Percentiles rank a stretch among this genome's conserved stretches.
Conservation (phyloP, 2,113 vertebrate species). For the Ursus arctos region DNA sequence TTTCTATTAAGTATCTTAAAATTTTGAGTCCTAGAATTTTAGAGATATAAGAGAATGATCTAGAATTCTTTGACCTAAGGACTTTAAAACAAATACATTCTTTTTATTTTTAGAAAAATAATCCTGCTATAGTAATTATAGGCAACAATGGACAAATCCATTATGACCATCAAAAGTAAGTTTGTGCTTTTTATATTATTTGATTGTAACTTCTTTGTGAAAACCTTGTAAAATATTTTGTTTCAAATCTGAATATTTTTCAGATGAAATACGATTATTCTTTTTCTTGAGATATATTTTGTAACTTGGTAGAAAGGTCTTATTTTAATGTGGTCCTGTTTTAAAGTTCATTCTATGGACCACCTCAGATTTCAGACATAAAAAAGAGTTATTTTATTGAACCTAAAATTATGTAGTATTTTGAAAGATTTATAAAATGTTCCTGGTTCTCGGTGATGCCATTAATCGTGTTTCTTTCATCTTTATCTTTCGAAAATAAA, state of each 20-base stretch:
- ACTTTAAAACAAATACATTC: constrained; percentile 25
- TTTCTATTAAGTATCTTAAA: background rate
- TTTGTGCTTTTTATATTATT: constrained; percentile 67
- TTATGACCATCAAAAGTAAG: constrained; percentile 99
- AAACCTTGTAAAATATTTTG: constrained; percentile 26
- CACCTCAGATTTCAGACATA: constrained; percentile 16
- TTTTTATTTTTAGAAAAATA: constrained; percentile 95
- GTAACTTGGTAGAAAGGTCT: constrained; percentile 13
- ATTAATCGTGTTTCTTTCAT: background rate
- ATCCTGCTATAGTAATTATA: constrained; percentile 94
- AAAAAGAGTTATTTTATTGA: background rate
- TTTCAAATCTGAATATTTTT: constrained; percentile 53
- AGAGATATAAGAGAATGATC: background rate
- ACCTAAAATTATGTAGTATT: background rate
- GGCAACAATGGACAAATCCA: constrained; percentile 96
- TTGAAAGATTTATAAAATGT: background rate
- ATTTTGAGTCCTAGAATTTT: background rate
- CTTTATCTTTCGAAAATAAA: constrained; percentile 42
- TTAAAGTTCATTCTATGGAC: background rate
- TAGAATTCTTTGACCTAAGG: background rate
- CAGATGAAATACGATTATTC: background rate
- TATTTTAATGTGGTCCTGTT: constrained; percentile 6
- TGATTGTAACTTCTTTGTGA: constrained; percentile 43
- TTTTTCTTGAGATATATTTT: background rate
- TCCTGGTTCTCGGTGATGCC: background rate